Evolutionary conservation across 2,113 vertebrate genomes (phyloP).

Genomic region (Campylomormyrus numenius): DNA sequence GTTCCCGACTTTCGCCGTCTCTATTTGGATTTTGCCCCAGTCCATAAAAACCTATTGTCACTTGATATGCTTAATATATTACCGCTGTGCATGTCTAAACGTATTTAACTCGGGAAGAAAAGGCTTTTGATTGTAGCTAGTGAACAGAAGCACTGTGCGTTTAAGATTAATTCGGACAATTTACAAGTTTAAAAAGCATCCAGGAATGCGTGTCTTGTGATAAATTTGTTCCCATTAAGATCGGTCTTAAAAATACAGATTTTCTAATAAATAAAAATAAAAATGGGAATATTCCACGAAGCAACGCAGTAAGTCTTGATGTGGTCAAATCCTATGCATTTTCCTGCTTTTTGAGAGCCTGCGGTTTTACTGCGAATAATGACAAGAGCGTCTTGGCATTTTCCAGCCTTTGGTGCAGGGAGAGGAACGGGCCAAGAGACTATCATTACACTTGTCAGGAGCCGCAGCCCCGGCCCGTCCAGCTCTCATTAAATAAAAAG

Average conservation of each 20-base stretch:
- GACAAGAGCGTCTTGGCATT: not conserved
- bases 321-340: not conserved
- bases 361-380: not conserved
- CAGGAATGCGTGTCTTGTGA: not conserved
- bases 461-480: not conserved
- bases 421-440: not conserved
- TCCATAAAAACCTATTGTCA: not conserved
- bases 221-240: not conserved
- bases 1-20: not conserved
- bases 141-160: not conserved
- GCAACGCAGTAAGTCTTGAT: not conserved
- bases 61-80: not conserved
- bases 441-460: conserved; percentile 3
- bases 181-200: not conserved
- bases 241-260: not conserved
- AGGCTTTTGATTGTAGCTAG: not conserved
- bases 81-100: not conserved
- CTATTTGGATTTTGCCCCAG: not conserved
- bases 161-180: not conserved
- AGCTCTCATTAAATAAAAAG: not conserved
- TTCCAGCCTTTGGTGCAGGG: not conserved
- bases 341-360: not conserved
- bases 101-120: not conserved
- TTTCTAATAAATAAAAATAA: not conserved
- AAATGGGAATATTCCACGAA: not conserved